These are phyloP conservation scores for Pomacea canaliculata DNA, from an alignment of 2,888 invertebrate genomes.

Conservation along the genomic window DNA sequence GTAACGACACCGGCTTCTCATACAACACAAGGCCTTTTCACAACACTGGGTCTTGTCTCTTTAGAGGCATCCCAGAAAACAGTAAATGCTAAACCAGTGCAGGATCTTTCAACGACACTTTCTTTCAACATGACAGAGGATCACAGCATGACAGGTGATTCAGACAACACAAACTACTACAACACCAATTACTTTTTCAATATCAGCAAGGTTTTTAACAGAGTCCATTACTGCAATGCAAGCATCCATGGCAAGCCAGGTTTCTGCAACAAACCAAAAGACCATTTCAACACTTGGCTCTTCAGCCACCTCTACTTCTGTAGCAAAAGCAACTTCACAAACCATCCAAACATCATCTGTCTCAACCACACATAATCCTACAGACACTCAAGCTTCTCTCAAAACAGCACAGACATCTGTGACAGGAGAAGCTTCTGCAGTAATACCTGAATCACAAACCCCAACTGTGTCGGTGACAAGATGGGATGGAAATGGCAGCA, in stretches of 20 bases:
- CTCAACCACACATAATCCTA: too few species aligned
- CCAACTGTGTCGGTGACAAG: too few species aligned
- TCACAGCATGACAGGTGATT: not conserved
- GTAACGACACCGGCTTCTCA: constrained; percentile 5
- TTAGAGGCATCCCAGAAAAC: constrained; percentile 1
- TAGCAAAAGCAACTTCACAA: too few species aligned
- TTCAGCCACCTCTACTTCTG: too few species aligned
- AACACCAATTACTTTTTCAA: not conserved
- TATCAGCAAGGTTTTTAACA: not conserved
- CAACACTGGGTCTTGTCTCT: not conserved
- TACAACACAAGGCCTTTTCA: constrained; percentile 11
- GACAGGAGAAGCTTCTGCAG: not conserved
- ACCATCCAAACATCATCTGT: too few species aligned
- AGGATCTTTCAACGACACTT: not conserved
- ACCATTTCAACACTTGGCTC: too few species aligned
- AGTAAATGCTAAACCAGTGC: not conserved
- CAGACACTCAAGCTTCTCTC: too few species aligned
- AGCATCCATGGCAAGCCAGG: too few species aligned
- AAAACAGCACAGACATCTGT: not conserved
- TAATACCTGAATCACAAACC: not conserved
- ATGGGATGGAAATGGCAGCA: not conserved
- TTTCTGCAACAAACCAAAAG: too few species aligned
- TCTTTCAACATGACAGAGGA: not conserved
- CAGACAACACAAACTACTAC: not conserved
- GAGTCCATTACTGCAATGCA: too few species aligned